A percentile compares a stretch with the other conserved stretches of the same genome.
phyloP scores from a whole-genome alignment of 2,797 vertebrate species.

The Merluccius polli region DNA sequence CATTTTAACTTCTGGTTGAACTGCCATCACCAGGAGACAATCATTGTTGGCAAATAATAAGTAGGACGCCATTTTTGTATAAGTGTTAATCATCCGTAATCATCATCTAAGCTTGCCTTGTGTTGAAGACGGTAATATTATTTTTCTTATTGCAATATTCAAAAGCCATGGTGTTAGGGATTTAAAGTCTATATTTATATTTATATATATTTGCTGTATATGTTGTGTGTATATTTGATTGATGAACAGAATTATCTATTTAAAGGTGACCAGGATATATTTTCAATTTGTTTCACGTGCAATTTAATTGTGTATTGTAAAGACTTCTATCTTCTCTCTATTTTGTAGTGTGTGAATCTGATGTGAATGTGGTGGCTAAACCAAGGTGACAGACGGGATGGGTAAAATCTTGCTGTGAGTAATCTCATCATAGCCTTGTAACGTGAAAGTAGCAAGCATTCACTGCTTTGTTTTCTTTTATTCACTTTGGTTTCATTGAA shows the following conservation, averaged over 20 bases:
- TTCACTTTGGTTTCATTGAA: not conserved
- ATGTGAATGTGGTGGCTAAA: constrained; percentile 29
- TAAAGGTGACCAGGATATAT: constrained; percentile 68
- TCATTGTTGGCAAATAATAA: not conserved
- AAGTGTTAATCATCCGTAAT: constrained; percentile 17
- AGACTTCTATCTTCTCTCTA: constrained; percentile 71
- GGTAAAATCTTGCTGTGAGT: not conserved
- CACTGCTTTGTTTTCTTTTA: not conserved
- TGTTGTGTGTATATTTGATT: constrained; percentile 76
- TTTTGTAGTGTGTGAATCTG: constrained; percentile 57
- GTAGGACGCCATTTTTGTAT: constrained; percentile 3
- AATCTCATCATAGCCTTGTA: not conserved
- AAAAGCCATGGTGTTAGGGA: constrained; percentile 52
- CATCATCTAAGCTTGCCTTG: constrained; percentile 17
- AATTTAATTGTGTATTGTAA: constrained; percentile 69
- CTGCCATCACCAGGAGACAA: not conserved
- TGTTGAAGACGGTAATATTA: constrained; percentile 45
- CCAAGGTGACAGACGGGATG: not conserved
- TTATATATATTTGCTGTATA: constrained; percentile 82
- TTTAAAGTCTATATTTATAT: constrained; percentile 71
- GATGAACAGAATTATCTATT: constrained; percentile 64
- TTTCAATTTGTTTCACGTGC: constrained; percentile 77
- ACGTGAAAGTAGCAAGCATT: not conserved
- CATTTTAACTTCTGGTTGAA: constrained; percentile 14
- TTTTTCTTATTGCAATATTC: constrained; percentile 54